A percentile compares a stretch with the other conserved stretches of the same genome.
phyloP scores from a whole-genome alignment of 2,888 invertebrate genomes.

The Cataglyphis cursor region DNA sequence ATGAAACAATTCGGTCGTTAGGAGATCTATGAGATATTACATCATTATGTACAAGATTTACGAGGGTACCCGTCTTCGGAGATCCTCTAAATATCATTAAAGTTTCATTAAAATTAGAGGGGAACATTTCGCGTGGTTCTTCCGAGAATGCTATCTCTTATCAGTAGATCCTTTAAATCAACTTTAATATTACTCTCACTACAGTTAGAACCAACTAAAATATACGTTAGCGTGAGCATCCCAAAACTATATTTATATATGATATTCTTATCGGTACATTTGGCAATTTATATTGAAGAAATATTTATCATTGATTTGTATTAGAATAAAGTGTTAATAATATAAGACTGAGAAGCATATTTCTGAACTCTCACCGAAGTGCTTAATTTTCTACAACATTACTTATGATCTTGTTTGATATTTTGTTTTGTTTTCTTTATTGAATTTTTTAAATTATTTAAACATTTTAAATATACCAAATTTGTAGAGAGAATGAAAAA shows the following conservation, averaged over 20 bases:
- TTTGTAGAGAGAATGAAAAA: background rate
- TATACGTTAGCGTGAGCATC: slow-evolving; percentile 64
- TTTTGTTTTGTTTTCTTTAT: background rate
- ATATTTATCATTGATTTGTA: background rate
- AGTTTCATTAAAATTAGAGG: slow-evolving; percentile 76
- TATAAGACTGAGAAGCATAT: background rate
- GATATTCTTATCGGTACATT: background rate
- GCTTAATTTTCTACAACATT: background rate
- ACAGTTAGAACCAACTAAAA: slow-evolving; percentile 67
- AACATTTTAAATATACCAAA: background rate
- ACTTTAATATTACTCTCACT: slow-evolving; percentile 70
- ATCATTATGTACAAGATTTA: slow-evolving; percentile 64
- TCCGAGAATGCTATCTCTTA: slow-evolving; percentile 73
- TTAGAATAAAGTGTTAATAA: background rate
- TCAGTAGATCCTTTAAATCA: slow-evolving; percentile 74
- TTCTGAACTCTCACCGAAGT: background rate
- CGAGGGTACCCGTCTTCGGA: slow-evolving; percentile 46
- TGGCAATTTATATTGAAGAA: background rate
- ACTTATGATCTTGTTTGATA: background rate
- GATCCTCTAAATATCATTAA: slow-evolving; percentile 75
- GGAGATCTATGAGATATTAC: slow-evolving; percentile 62
- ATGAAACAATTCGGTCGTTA: slow-evolving; percentile 34
- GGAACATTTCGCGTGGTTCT: slow-evolving; percentile 66
- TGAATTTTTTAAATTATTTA: background rate
- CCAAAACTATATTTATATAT: slow-evolving; percentile 61